Evolutionary conservation across 2,888 invertebrate genomes (phyloP).

Genomic region (Agapostemon virescens): DNA sequence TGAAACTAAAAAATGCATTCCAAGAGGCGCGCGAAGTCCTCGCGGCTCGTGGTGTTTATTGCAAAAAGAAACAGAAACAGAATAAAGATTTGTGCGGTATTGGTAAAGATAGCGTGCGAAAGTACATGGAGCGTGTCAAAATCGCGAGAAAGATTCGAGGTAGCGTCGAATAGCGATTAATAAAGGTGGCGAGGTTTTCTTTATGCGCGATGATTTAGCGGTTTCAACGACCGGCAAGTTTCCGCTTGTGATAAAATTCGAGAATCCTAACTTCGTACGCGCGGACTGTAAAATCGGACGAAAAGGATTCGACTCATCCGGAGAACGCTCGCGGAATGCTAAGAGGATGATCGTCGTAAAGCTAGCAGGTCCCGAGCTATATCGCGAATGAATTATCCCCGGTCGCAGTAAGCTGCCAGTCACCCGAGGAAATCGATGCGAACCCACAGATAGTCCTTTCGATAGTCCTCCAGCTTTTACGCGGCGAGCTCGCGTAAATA

Average conservation of each 20-base stretch:
- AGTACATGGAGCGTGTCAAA: not conserved
- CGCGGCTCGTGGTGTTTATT: not conserved
- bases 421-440: constrained; percentile 61
- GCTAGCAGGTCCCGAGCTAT: constrained; percentile 38
- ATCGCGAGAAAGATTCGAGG: not conserved
- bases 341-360: constrained; percentile 37
- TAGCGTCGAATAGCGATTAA: not conserved
- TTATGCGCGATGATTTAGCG: not conserved
- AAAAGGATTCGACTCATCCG: not conserved
- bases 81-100: not conserved
- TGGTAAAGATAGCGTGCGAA: not conserved
- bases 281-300: constrained; percentile 1
- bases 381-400: constrained; percentile 63
- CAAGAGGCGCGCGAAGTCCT: not conserved
- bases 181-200: not conserved
- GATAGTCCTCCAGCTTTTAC: constrained; percentile 17
- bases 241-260: constrained; percentile 8
- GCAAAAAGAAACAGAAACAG: not conserved
- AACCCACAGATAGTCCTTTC: constrained; percentile 26
- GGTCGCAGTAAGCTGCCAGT: constrained; percentile 45
- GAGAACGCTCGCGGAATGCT: constrained; percentile 41
- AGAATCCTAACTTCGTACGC: not conserved
- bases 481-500: constrained; percentile 48
- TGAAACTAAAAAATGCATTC: not conserved
- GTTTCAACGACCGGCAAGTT: not conserved